Conservation (phyloP, 2,113 vertebrate genomes). For the Serilophus lunatus region DNA sequence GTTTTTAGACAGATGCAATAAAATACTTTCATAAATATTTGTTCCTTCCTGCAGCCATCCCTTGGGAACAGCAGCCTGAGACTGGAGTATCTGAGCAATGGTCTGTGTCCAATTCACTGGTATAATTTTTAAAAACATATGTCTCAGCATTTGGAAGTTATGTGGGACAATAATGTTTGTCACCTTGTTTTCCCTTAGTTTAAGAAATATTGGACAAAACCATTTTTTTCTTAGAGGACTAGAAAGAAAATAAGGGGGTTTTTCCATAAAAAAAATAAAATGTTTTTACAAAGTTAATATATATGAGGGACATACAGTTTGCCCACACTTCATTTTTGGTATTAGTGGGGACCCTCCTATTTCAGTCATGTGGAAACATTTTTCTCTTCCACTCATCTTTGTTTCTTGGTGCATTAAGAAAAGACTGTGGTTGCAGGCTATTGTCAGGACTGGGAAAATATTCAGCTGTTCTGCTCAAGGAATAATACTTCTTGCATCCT, state of each 20-base stretch:
- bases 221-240: background rate
- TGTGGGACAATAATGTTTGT: background rate
- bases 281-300: background rate
- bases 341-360: background rate
- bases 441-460: slow-evolving; percentile 18
- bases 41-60: background rate
- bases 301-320: background rate
- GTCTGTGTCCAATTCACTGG: background rate
- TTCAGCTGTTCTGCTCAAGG: background rate
- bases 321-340: background rate
- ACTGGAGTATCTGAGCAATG: background rate
- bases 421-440: slow-evolving; percentile 15
- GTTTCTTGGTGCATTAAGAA: background rate
- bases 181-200: background rate
- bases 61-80: background rate
- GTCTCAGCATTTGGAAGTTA: background rate
- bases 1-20: background rate
- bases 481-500: background rate
- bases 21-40: background rate
- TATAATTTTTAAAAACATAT: background rate
- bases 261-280: background rate
- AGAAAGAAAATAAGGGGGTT: background rate
- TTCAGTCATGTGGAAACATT: background rate
- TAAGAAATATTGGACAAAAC: background rate
- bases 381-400: background rate